Percentiles rank a stretch among this genome's conserved stretches.
These are phyloP conservation scores for Pachyramphus minor DNA, from an alignment of 2,113 vertebrate species.

Conservation along the genomic window DNA sequence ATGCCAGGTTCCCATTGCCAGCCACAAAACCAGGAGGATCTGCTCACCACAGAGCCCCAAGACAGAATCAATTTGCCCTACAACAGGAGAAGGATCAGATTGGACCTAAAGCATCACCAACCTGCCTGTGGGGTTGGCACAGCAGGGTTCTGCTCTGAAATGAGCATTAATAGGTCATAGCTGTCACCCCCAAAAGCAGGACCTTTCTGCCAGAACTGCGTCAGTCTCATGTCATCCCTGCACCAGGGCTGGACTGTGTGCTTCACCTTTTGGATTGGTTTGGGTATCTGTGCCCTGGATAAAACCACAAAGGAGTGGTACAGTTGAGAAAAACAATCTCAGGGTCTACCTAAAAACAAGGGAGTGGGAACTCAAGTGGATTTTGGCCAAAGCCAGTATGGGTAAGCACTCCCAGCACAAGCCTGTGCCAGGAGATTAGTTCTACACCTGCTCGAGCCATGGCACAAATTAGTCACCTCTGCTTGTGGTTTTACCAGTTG, in stretches of 20 bases:
- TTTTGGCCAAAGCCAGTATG: not conserved
- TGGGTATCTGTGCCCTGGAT: not conserved
- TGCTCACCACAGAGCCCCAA: not conserved
- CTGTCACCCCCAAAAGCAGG: not conserved
- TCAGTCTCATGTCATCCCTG: not conserved
- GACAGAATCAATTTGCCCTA: not conserved
- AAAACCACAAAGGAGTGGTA: not conserved
- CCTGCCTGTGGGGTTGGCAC: not conserved
- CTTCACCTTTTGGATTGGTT: not conserved
- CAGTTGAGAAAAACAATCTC: not conserved
- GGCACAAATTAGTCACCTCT: constrained; percentile 45
- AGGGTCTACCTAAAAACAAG: not conserved
- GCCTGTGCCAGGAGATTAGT: constrained; percentile 14
- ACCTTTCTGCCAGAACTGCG: not conserved
- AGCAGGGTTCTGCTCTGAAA: not conserved
- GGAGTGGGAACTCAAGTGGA: not conserved
- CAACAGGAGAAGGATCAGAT: not conserved
- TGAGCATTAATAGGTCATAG: not conserved
- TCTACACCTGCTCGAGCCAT: not conserved
- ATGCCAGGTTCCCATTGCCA: not conserved
- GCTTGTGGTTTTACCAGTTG: constrained; percentile 49
- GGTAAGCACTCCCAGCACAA: not conserved
- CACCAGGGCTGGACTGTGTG: not conserved
- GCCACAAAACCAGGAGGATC: not conserved
- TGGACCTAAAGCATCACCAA: not conserved